phyloP scores from a whole-genome alignment of 2,113 vertebrate genomes.

The Ahaetulla prasina region DNA sequence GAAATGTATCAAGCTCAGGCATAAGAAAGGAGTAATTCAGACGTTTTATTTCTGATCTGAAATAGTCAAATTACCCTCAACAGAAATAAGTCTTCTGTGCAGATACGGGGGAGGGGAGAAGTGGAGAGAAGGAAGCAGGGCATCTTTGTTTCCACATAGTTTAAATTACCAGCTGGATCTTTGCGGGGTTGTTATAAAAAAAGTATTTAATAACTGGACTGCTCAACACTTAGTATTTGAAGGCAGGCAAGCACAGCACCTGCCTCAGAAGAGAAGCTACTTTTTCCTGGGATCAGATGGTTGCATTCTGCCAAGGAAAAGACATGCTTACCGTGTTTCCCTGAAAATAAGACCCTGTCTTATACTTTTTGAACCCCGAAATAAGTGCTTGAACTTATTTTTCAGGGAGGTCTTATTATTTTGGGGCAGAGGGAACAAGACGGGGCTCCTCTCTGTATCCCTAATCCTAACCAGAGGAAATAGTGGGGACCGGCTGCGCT shows the following conservation, averaged over 20 bases:
- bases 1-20: constrained; percentile 58
- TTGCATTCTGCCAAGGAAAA: not conserved
- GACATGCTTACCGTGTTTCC: too few relatives aligned
- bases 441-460: too few relatives aligned
- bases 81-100: not conserved
- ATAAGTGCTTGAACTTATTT: too few relatives aligned
- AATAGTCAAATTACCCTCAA: accelerated
- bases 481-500: too few relatives aligned
- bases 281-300: not conserved
- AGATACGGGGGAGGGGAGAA: not conserved
- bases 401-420: too few relatives aligned
- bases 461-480: too few relatives aligned
- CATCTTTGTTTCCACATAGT: not conserved
- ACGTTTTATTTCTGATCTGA: not conserved
- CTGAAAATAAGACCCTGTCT: too few relatives aligned
- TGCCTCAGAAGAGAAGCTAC: not conserved
- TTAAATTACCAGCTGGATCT: not conserved
- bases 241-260: not conserved
- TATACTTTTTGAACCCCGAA: too few relatives aligned
- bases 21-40: constrained; percentile 46
- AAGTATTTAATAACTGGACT: not conserved
- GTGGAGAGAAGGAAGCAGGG: not conserved
- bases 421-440: too few relatives aligned
- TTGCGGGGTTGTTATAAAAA: not conserved
- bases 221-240: not conserved